Conservation (phyloP, 2,113 vertebrate genomes). For the Podarcis cretensis region DNA sequence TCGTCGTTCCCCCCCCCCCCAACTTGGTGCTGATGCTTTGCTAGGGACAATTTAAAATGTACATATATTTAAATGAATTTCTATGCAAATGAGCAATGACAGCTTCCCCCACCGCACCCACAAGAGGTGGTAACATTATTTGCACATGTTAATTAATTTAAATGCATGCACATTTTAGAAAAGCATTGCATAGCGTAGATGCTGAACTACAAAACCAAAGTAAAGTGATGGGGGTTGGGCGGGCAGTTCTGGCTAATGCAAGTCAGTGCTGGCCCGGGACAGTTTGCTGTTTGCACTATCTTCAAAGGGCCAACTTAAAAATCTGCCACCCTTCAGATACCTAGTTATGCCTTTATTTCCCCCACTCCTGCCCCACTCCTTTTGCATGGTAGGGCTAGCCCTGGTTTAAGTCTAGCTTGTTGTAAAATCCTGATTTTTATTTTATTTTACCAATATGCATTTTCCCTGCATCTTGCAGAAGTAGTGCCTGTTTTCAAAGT, state of each 20-base stretch:
- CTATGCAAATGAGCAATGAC: background rate
- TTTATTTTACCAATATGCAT: background rate
- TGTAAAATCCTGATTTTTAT: background rate
- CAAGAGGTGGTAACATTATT: background rate
- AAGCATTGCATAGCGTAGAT: background rate
- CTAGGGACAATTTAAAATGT: background rate
- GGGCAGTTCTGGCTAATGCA: background rate
- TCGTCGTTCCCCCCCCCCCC: background rate
- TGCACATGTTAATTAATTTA: background rate
- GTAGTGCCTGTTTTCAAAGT: background rate
- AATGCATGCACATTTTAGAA: background rate
- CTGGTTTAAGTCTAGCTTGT: too few species aligned
- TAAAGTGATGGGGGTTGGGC: background rate
- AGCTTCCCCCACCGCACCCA: background rate
- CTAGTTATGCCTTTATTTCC: background rate
- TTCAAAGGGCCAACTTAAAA: too few species aligned
- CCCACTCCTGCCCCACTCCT: background rate
- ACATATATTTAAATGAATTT: slow-evolving; percentile 24
- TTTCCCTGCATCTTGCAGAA: background rate
- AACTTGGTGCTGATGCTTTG: background rate
- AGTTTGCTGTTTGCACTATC: background rate
- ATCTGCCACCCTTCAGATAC: background rate
- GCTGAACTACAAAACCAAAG: background rate
- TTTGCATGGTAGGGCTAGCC: fast-evolving
- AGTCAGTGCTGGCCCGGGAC: background rate